A percentile compares a stretch with the other conserved stretches of the same genome.
These are phyloP conservation scores for Agrilus mali DNA, from an alignment of 2,888 invertebrate genomes.

Conservation along the genomic window DNA sequence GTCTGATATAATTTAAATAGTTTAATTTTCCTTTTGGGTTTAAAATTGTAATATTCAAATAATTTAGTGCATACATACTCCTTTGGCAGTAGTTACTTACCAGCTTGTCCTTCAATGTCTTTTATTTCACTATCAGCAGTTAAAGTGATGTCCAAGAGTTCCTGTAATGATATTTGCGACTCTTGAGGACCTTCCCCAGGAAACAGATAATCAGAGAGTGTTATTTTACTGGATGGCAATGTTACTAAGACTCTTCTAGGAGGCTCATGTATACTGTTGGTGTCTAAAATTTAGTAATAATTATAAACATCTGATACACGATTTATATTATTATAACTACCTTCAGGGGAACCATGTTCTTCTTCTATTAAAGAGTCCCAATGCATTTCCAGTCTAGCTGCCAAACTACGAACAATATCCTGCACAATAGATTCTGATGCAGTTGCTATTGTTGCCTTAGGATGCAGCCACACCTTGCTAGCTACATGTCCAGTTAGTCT, in stretches of 20 bases:
- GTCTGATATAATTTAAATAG: background rate
- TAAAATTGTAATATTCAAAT: no score
- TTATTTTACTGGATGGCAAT: constrained; percentile 49
- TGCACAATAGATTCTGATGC: constrained; percentile 62
- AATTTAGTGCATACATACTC: background rate
- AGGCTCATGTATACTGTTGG: constrained; percentile 76
- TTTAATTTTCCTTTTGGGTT: background rate
- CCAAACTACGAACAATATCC: constrained; percentile 75
- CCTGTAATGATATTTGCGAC: constrained; percentile 65
- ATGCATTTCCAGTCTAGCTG: constrained; percentile 79
- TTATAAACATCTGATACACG: background rate
- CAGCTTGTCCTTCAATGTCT: constrained; percentile 68
- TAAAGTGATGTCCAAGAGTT: constrained; percentile 66
- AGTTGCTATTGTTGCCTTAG: constrained; percentile 60
- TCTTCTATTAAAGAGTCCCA: constrained; percentile 87
- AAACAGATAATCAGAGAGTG: constrained; percentile 81
- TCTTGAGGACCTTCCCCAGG: constrained; percentile 81
- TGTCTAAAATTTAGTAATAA: constrained; percentile 38
- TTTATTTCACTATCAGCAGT: constrained; percentile 55
- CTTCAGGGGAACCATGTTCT: constrained; percentile 56
- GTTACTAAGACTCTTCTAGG: constrained; percentile 74
- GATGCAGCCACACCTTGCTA: constrained; percentile 65
- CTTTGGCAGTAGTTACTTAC: constrained; percentile 30
- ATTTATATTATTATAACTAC: constrained; percentile 27
- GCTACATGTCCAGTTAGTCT: constrained; percentile 59